These are phyloP conservation scores for Acanthis flammea DNA, from an alignment of 2,797 vertebrate genomes.

Conservation along the genomic window DNA sequence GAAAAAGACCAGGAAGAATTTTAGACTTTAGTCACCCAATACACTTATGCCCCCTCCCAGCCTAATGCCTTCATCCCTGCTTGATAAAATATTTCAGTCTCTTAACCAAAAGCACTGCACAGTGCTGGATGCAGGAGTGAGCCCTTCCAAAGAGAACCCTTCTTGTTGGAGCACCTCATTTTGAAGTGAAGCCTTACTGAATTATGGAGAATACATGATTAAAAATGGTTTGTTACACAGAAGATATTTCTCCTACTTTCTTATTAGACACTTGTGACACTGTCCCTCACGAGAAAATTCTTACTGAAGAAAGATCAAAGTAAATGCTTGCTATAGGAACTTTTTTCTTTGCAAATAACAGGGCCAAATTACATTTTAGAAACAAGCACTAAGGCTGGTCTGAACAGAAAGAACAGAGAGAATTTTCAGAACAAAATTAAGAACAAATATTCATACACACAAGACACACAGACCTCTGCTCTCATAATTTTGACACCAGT, in stretches of 20 bases:
- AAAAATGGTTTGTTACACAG: not conserved
- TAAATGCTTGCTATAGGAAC: not conserved
- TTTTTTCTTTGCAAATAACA: not conserved
- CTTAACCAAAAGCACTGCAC: not conserved
- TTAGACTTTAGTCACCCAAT: not conserved
- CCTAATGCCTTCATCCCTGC: not conserved
- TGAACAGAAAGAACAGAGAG: not conserved
- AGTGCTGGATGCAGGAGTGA: not conserved
- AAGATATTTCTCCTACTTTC: not conserved
- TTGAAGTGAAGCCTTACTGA: not conserved
- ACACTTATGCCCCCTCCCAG: not conserved
- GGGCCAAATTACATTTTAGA: not conserved
- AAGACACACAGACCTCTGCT: not conserved
- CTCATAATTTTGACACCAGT: not conserved
- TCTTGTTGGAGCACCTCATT: not conserved
- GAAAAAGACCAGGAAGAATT: not conserved
- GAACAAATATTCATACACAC: not conserved
- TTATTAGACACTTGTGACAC: not conserved
- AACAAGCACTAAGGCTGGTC: not conserved
- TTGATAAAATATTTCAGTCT: not conserved
- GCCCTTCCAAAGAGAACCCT: not conserved
- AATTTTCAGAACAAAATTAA: not conserved
- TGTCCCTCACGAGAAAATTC: not conserved
- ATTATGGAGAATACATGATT: not conserved
- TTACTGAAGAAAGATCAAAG: not conserved